Percentiles rank a stretch among this genome's conserved stretches.
phyloP scores from a whole-genome alignment of 2,113 vertebrate genomes.

The Agapornis roseicollis region DNA sequence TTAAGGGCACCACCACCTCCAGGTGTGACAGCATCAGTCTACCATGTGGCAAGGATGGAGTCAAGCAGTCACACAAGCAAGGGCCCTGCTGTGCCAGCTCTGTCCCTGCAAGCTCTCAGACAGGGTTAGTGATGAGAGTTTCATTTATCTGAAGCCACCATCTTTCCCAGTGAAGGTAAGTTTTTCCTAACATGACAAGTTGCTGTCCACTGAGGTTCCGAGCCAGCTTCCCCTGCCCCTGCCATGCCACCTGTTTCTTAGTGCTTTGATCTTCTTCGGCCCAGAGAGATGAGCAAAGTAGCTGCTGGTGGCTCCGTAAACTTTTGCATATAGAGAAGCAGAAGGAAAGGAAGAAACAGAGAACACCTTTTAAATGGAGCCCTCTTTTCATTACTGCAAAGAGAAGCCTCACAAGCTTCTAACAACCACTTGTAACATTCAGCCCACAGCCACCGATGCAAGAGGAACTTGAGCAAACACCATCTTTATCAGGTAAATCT shows the following conservation, averaged over 20 bases:
- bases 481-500: neutral
- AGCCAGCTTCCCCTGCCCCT: neutral
- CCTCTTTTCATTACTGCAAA: neutral
- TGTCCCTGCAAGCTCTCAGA: neutral
- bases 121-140: rapidly evolving
- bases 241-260: neutral
- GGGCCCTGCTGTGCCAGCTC: conserved; percentile 49
- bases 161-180: neutral
- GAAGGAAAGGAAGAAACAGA: neutral
- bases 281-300: neutral
- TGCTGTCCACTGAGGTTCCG: neutral
- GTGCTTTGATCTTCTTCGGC: neutral
- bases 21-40: neutral
- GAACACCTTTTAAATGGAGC: neutral
- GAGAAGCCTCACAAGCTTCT: neutral
- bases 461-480: neutral
- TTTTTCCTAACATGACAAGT: neutral
- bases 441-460: no score
- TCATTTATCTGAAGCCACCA: neutral
- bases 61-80: conserved; percentile 33
- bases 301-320: neutral
- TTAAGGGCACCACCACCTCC: neutral
- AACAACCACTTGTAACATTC: neutral
- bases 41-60: neutral
- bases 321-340: neutral